phyloP scores from a whole-genome alignment of 2,797 vertebrate species.

The Etheostoma perlongum region DNA sequence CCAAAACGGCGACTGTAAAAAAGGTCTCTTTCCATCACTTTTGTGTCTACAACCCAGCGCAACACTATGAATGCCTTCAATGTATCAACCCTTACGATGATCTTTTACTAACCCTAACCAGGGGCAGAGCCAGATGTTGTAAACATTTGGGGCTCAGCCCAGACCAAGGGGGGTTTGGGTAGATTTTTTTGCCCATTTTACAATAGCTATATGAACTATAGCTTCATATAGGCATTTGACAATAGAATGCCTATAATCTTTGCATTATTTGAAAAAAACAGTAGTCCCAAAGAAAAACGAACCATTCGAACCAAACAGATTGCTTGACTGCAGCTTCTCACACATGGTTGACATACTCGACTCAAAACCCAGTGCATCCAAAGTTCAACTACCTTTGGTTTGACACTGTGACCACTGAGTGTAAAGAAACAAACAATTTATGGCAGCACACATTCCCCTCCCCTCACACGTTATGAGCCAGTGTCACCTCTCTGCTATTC shows the following conservation, averaged over 20 bases:
- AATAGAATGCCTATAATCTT: no score
- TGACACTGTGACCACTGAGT: constrained; percentile 3
- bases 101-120: background rate
- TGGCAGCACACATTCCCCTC: background rate
- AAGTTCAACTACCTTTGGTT: constrained; percentile 35
- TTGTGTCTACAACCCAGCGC: background rate
- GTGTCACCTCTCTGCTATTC: constrained; percentile 53
- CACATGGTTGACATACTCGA: background rate
- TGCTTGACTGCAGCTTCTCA: background rate
- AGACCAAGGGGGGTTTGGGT: no score
- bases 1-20: background rate
- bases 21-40: background rate
- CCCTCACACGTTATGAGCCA: constrained; percentile 34
- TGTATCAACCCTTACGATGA: background rate
- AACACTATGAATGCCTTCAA: background rate
- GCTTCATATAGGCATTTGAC: no score
- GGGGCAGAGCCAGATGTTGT: no score
- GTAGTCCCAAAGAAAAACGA: no score
- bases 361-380: constrained; percentile 15
- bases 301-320: background rate
- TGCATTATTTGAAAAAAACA: no score
- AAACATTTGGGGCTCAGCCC: no score
- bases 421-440: constrained; percentile 33
- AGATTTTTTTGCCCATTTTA: no score
- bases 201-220: no score